Percentiles rank a stretch among this genome's conserved stretches.
phyloP scores from a whole-genome alignment of 1,140 invertebrate species.

The Drosophila oshimai region DNA sequence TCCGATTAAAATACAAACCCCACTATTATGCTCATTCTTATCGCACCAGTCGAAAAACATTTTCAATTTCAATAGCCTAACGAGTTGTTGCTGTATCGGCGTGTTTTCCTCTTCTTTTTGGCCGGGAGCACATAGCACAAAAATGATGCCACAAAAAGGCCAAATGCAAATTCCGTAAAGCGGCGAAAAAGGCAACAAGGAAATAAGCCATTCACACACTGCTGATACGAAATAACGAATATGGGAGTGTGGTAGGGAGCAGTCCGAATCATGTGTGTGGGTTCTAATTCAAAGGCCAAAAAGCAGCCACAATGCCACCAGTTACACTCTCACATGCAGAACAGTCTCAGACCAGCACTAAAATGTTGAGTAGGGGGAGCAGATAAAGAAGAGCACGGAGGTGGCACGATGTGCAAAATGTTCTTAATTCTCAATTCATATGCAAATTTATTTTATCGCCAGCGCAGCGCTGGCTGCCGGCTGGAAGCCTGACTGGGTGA shows the following conservation, averaged over 20 bases:
- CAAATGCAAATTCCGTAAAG: conserved; percentile 67
- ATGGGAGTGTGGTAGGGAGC: neutral
- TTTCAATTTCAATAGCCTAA: conserved; percentile 75
- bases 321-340: conserved; percentile 1
- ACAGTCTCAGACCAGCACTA: conserved; percentile 21
- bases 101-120: conserved; percentile 4
- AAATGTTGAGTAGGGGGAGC: neutral
- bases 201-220: conserved; percentile 75
- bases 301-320: conserved; percentile 73
- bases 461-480: conserved; percentile 33
- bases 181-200: conserved; percentile 60
- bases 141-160: conserved; percentile 61
- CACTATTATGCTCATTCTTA: conserved; percentile 50
- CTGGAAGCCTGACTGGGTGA: conserved; percentile 10
- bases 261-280: conserved; percentile 17
- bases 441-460: conserved; percentile 82
- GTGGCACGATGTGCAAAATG: conserved; percentile 73
- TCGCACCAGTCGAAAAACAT: conserved; percentile 60
- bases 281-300: conserved; percentile 78
- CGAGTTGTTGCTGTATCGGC: conserved; percentile 45
- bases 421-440: conserved; percentile 82
- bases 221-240: conserved; percentile 18
- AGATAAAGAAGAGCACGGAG: conserved; percentile 11
- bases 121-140: conserved; percentile 49
- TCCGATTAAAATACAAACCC: neutral